These are phyloP conservation scores for Cyrtodaria siliqua DNA, from an alignment of 2,888 invertebrate genomes.

Conservation along the genomic window DNA sequence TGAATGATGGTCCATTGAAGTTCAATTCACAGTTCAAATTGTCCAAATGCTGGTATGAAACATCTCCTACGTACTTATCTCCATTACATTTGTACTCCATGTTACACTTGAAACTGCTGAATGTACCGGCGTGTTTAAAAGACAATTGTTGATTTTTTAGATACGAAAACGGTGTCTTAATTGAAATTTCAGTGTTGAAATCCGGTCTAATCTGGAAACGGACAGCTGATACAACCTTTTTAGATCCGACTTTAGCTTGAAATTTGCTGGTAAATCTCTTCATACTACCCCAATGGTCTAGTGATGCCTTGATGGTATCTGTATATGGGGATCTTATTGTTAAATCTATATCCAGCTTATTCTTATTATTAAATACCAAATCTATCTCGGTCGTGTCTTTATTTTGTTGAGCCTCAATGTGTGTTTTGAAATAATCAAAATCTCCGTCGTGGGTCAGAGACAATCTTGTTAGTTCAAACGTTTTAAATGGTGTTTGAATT, in stretches of 20 bases:
- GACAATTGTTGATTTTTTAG: conserved; percentile 53
- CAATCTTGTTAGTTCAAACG: conserved; percentile 19
- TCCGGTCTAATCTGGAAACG: conserved; percentile 41
- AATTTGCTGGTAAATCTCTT: conserved; percentile 27
- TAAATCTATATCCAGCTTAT: conserved; percentile 45
- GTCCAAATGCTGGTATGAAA: conserved; percentile 39
- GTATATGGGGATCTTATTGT: conserved; percentile 41
- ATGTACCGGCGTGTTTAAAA: conserved; percentile 39
- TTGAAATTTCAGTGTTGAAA: conserved; percentile 24
- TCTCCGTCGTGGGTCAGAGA: conserved; percentile 38
- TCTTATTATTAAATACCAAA: conserved; percentile 19
- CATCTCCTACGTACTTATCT: conserved; percentile 44
- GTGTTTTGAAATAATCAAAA: conserved; percentile 37
- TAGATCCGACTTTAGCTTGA: conserved; percentile 8
- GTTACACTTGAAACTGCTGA: conserved; percentile 48
- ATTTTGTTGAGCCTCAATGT: conserved; percentile 41
- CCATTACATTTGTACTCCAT: conserved; percentile 50
- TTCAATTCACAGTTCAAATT: conserved; percentile 38
- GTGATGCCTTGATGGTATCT: conserved; percentile 38
- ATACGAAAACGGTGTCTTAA: conserved; percentile 35
- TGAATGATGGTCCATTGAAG: conserved; percentile 40
- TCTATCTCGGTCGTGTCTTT: conserved; percentile 43
- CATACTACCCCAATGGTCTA: conserved; percentile 47
- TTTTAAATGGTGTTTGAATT: conserved; percentile 32
- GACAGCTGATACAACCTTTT: conserved; percentile 18